Conservation (phyloP, 1,140 invertebrate genomes). For the Hestina assimilis region DNA sequence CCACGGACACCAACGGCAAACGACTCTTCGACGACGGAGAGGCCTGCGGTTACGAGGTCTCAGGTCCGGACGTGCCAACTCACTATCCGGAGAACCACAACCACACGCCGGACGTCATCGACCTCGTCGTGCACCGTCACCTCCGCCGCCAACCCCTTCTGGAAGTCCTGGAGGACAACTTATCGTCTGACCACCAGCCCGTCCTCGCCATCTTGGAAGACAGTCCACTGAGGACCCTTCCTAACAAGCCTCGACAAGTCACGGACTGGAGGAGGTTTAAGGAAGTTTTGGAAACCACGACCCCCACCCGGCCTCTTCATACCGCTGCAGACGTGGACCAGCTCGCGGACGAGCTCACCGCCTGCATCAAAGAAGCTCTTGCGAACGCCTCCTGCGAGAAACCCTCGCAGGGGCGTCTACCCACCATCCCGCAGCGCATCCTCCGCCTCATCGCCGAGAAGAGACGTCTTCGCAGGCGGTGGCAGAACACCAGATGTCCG, state of each 20-base stretch:
- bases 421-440: neutral
- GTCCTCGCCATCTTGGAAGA: neutral
- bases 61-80: conserved; percentile 10
- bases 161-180: neutral
- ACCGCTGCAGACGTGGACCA: neutral
- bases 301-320: neutral
- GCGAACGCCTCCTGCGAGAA: neutral
- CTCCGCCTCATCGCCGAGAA: neutral
- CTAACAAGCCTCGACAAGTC: neutral
- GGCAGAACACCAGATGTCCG: neutral
- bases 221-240: neutral
- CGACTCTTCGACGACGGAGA: conserved; percentile 21
- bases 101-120: neutral
- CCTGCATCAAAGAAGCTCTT: neutral
- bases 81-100: neutral
- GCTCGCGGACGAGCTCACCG: neutral
- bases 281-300: neutral
- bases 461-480: neutral
- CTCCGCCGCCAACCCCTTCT: neutral
- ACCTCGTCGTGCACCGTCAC: conserved; percentile 1
- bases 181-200: conserved; percentile 5
- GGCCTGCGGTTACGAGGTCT: neutral
- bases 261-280: neutral
- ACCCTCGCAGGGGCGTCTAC: neutral
- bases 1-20: neutral